phyloP scores from a whole-genome alignment of 2,797 vertebrate species.

The Percopsis omiscomaycus region DNA sequence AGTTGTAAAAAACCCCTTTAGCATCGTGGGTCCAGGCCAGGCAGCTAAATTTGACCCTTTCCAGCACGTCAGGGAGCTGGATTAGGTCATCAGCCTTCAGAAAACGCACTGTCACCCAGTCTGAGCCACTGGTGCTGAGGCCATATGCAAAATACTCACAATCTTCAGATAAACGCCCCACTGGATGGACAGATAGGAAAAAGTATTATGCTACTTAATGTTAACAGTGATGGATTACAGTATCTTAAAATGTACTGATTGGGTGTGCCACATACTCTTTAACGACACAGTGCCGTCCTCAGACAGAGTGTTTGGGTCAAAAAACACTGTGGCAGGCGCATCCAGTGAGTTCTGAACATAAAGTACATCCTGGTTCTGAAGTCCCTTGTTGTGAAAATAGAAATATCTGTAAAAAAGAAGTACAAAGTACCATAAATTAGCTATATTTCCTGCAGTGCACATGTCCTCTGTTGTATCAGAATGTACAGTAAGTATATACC shows the following conservation, averaged over 20 bases:
- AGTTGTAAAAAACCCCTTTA: constrained; percentile 79
- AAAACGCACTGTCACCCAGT: constrained; percentile 78
- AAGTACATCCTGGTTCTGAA: constrained; percentile 79
- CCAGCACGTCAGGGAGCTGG: constrained; percentile 69
- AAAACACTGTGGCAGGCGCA: constrained; percentile 65
- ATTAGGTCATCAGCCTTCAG: constrained; percentile 69
- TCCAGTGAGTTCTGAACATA: constrained; percentile 77
- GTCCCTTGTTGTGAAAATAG: constrained; percentile 78
- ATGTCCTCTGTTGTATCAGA: no score
- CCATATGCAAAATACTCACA: constrained; percentile 80
- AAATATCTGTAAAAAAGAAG: constrained; percentile 68
- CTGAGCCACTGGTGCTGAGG: constrained; percentile 77
- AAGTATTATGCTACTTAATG: not conserved
- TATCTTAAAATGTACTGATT: no score
- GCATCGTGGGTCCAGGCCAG: constrained; percentile 81
- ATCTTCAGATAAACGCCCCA: constrained; percentile 78
- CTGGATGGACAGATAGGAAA: constrained; percentile 36
- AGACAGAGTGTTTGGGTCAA: constrained; percentile 78
- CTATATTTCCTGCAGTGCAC: no score
- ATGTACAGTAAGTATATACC: no score
- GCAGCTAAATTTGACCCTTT: constrained; percentile 81
- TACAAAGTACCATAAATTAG: not conserved
- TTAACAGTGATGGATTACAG: no score
- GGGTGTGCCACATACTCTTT: constrained; percentile 62
- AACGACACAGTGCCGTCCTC: constrained; percentile 79